phyloP scores from a whole-genome alignment of 2,888 invertebrate genomes.

The Yponomeuta evonymella region DNA sequence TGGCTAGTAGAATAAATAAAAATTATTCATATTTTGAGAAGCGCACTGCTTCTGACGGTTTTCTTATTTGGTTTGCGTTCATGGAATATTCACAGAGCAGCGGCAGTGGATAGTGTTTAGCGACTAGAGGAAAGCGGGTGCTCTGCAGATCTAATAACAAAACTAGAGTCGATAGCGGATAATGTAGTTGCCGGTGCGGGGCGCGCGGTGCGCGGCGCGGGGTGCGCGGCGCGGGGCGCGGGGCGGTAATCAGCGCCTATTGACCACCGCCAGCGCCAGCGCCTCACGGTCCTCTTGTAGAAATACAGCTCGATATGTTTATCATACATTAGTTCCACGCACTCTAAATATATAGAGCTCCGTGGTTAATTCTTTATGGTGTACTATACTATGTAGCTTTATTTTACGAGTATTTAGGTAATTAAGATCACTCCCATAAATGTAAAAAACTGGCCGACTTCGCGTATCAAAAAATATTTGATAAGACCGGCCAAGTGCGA shows the following conservation, averaged over 20 bases:
- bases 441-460: no score
- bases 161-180: constrained; percentile 11
- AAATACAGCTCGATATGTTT: no score
- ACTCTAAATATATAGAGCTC: no score
- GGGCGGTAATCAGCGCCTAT: constrained; percentile 39
- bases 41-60: neutral
- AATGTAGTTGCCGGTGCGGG: constrained; percentile 19
- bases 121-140: neutral
- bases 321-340: no score
- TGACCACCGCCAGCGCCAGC: constrained; percentile 26
- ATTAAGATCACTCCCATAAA: no score
- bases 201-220: neutral
- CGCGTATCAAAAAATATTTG: no score
- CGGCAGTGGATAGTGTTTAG: neutral
- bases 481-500: no score
- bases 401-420: no score
- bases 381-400: no score
- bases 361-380: no score
- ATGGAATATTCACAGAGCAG: neutral
- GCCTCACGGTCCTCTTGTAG: neutral
- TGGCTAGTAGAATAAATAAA: neutral
- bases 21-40: neutral
- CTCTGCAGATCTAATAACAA: neutral
- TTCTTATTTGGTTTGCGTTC: neutral
- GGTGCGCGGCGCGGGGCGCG: neutral